phyloP scores from a whole-genome alignment of 2,113 vertebrate species.

The Pelobates fuscus region DNA sequence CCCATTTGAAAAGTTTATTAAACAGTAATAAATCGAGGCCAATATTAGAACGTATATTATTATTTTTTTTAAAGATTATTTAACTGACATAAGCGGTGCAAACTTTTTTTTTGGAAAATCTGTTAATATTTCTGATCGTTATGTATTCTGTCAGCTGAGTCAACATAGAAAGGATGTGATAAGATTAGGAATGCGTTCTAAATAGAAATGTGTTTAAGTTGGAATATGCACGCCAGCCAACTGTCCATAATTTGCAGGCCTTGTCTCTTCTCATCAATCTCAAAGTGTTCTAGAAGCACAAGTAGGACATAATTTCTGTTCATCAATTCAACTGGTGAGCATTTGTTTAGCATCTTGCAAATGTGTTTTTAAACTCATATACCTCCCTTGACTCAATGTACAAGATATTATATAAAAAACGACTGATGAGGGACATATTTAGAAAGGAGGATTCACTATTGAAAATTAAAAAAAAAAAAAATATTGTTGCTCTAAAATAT shows the following conservation, averaged over 20 bases:
- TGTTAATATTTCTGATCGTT: conserved; percentile 19
- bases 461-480: no score
- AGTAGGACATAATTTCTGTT: neutral
- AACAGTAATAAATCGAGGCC: no score
- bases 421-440: no score
- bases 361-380: neutral
- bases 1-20: no score
- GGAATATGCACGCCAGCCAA: conserved; percentile 37
- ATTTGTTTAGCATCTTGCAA: neutral
- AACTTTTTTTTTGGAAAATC: no score
- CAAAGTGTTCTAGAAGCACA: conserved; percentile 22
- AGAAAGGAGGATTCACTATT: no score
- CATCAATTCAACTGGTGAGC: neutral
- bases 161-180: conserved; percentile 12
- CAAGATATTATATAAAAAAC: no score
- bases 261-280: conserved; percentile 36
- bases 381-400: neutral
- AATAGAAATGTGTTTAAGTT: conserved; percentile 37
- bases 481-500: no score
- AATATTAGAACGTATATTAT: no score
- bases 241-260: conserved; percentile 29
- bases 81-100: no score
- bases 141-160: conserved; percentile 28
- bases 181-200: conserved; percentile 32
- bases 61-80: no score